These are phyloP conservation scores for Meandrina meandrites DNA, from an alignment of 92 coral and sea anemone genomes.

Conservation along the genomic window DNA sequence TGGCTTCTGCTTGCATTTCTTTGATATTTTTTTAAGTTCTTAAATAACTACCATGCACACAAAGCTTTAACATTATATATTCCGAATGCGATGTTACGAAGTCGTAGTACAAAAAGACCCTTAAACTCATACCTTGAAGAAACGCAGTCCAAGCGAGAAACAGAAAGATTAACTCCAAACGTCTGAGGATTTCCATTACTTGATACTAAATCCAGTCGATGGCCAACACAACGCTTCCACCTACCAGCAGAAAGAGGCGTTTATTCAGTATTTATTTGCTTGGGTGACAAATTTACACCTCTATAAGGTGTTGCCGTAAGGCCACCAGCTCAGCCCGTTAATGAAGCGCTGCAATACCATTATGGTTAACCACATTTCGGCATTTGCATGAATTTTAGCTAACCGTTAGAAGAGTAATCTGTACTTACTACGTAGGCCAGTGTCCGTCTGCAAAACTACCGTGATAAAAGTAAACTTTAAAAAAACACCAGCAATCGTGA, in stretches of 20 bases:
- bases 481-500: neutral
- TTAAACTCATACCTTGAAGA: neutral
- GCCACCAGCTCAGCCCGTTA: neutral
- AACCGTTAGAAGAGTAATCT: neutral
- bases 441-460: neutral
- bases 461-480: neutral
- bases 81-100: neutral
- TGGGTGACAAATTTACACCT: constrained; percentile 13
- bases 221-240: neutral
- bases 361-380: neutral
- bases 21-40: neutral
- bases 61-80: neutral
- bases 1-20: neutral
- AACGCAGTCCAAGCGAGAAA: constrained; percentile 6
- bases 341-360: neutral
- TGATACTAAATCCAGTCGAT: neutral
- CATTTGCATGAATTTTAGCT: neutral
- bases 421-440: neutral
- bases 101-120: neutral
- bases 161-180: neutral
- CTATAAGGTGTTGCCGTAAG: neutral
- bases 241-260: neutral
- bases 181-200: neutral
- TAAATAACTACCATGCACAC: neutral
- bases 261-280: neutral